phyloP scores from a whole-genome alignment of 2,113 vertebrate genomes.

The Phylloscopus trochilus region DNA sequence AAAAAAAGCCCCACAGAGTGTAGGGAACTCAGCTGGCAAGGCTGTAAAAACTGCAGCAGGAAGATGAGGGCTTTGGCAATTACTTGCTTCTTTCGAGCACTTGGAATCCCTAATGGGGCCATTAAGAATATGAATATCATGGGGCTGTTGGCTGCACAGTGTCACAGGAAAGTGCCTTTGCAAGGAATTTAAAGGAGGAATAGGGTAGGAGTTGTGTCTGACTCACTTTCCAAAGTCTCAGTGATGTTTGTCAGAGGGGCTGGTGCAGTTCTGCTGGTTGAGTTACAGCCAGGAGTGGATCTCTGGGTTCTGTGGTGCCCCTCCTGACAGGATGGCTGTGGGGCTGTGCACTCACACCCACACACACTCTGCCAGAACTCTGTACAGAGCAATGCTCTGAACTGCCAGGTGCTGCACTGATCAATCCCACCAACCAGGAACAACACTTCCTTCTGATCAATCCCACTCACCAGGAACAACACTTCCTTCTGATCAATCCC shows the following conservation, averaged over 20 bases:
- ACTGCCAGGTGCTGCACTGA: not conserved
- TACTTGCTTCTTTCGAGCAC: not conserved
- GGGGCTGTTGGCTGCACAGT: not conserved
- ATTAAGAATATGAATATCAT: not conserved
- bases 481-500: not conserved
- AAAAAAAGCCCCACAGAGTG: not conserved
- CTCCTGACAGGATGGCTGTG: not conserved
- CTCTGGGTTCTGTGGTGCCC: not conserved
- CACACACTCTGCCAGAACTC: not conserved
- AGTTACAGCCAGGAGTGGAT: not conserved
- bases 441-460: fast-evolving
- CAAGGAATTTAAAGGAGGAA: not conserved
- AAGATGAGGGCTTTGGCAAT: not conserved
- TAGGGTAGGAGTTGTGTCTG: not conserved
- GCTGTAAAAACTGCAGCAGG: not conserved
- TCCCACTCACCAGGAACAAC: fast-evolving
- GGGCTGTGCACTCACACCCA: fast-evolving
- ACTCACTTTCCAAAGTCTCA: not conserved
- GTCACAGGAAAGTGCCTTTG: not conserved
- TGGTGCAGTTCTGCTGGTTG: not conserved
- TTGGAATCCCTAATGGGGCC: not conserved
- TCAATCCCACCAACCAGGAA: not conserved
- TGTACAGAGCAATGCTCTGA: not conserved
- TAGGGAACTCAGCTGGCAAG: not conserved
- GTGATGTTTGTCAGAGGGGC: not conserved